Conservation (phyloP, 1,140 invertebrate genomes). For the Drosophila aff. region DNA sequence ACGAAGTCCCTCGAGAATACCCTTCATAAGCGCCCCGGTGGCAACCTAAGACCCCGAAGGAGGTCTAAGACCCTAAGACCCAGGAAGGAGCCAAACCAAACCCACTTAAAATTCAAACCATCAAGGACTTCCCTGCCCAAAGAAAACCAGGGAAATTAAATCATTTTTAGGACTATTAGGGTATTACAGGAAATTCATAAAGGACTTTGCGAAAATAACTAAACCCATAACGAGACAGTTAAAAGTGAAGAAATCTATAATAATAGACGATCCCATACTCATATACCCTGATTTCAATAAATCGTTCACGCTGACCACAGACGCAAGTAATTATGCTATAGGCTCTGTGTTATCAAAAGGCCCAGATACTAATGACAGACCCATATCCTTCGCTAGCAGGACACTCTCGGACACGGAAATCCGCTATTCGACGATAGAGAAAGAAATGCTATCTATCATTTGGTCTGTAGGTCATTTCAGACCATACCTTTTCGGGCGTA, state of each 20-base stretch:
- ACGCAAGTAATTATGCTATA: slow-evolving; percentile 13
- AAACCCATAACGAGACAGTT: slow-evolving; percentile 30
- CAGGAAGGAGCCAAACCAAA: too few relatives aligned
- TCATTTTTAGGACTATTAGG: too few relatives aligned
- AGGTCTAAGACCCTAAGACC: too few relatives aligned
- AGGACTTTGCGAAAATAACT: slow-evolving; percentile 10
- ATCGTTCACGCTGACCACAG: slow-evolving; percentile 10
- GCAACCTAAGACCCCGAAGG: too few relatives aligned
- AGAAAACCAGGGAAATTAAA: too few relatives aligned
- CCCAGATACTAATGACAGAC: slow-evolving; percentile 1
- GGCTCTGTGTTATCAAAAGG: slow-evolving; percentile 10
- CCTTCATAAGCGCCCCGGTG: too few relatives aligned
- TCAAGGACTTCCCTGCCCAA: too few relatives aligned
- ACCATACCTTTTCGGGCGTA: too few relatives aligned
- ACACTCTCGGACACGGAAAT: slow-evolving; percentile 11
- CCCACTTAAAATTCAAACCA: too few relatives aligned
- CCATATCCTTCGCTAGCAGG: slow-evolving; percentile 8
- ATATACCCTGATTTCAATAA: slow-evolving; percentile 8
- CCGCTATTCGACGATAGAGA: slow-evolving; percentile 25
- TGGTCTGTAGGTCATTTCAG: too few relatives aligned
- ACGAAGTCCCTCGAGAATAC: too few relatives aligned
- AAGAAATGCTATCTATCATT: slow-evolving; percentile 11
- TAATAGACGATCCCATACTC: slow-evolving; percentile 3
- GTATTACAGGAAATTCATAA: too few relatives aligned
- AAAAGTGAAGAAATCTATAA: slow-evolving; percentile 18